Evolutionary conservation across 2,113 vertebrate species (phyloP), one percentile per base, ranked within the genome.

Genomic region (Pangasianodon hypophthalmus): DNA sequence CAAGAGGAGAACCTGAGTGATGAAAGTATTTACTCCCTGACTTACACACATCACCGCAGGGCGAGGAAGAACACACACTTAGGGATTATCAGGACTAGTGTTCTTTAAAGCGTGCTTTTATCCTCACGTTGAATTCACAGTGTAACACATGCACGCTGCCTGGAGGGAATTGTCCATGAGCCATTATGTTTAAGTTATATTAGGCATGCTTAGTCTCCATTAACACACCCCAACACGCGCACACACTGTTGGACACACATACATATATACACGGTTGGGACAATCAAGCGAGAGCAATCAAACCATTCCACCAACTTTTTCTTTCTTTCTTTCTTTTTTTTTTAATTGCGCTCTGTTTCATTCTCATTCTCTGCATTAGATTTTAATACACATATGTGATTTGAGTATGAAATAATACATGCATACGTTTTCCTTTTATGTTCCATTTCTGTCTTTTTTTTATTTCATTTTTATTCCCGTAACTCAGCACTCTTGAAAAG

Each of bases 181-280:
- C 82, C 64, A 58, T 62, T 54, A 37, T 75, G 81, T 37, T 48
- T 87, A 87, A 85, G 62, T 64, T 84, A 85, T 88, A 86, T 86
- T 88, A 62, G 41, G 87, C 88, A 81, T 67, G n/a, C 60, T 41
- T 71, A 85, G 44, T 86, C 83, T 77, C 56, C 83, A 86, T 84
- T 88, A 91, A 90, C 75, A 73, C 75, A 18, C 62, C 52, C n/a
- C 2, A 3, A 48, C 46, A 46, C 41, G 69, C 60, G 32, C 58
- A 50, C 82, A 56, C 18, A 60, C 52, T 19, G 10, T 4, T 10
- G 52, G 52, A 71, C 6, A 46, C 71, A 46, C 71, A 75, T n/a
- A 54, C 82, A 62, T 44, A 46, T 29, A 24, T 16, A 92, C 86
- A 90, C 26, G 9, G 5, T 13, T 0, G 48, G 77, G 48, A 80